Evolutionary conservation across 2,888 invertebrate species (phyloP), one percentile per base, ranked within the genome.

Genomic region (Xanthorhoe designata): DNA sequence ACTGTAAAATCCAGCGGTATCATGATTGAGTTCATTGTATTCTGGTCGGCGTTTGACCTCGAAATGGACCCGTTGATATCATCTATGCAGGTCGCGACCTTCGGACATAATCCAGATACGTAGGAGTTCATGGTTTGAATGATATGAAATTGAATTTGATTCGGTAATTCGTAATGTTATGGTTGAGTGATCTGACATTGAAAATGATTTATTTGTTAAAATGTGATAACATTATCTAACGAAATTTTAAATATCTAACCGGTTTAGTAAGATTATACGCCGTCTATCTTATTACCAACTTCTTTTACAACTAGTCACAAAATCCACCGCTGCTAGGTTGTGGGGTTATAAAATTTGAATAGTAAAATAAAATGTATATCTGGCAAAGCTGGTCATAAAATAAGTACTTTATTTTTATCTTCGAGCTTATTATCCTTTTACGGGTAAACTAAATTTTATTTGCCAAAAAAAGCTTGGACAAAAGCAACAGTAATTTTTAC

Each of bases 71-170:
- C 78, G 77, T 79, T 87, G 86, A 89, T 87, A 87, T 88, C 85
- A 88, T 86, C 78, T 78, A 83, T 83, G 78, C 84, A 85, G 84
- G 83, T 81, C 79, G 71, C 74, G 85, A 87, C 91, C 91, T 90
- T 89, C 86, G 73, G 67, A 55, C 75, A 71, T 84, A 82, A 83
- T 86, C 83, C 81, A 83, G 79, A 82, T 84, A 80, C 81, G 84
- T 81, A 79, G 77, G 78, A 81, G 75, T 75, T 75, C 73, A 76
- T 74, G 64, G 73, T 61, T 67, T 70, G 61, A 75, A 59, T 72
- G 71, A 76, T 74, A 70, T 75, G 75, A 76, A 85, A 86, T 85
- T 77, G 70, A 65, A 82, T 87, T 85, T 71, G 83, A 79, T 84
- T 80, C 71, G 84, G 78, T 82, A 80, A 69, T 82, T 72, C 62